phyloP scores from a whole-genome alignment of 1,140 invertebrate genomes.

The Belonocnema kinseyi region DNA sequence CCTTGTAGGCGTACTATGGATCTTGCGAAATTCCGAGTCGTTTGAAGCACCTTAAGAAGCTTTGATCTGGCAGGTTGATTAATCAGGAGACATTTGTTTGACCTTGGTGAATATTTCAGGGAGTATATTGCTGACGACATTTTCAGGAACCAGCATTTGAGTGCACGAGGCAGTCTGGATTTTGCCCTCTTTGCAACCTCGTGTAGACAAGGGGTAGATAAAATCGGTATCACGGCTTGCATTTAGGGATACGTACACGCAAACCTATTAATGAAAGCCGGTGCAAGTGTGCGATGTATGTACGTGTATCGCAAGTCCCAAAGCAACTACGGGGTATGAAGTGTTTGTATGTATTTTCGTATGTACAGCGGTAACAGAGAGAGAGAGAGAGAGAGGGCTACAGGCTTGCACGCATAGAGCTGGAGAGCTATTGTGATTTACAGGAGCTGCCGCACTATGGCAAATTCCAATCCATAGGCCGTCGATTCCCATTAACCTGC shows the following conservation, averaged over 20 bases:
- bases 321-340: constrained; percentile 8
- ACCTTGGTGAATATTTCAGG: constrained; percentile 42
- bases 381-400: too few relatives aligned
- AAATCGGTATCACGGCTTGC: constrained; percentile 57
- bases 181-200: constrained; percentile 42
- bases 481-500: constrained; percentile 50
- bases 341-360: not conserved
- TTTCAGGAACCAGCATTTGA: constrained; percentile 10
- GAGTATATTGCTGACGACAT: constrained; percentile 12
- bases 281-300: constrained; percentile 26
- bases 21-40: too few relatives aligned
- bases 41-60: too few relatives aligned
- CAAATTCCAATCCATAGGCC: constrained; percentile 48
- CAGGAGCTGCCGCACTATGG: constrained; percentile 43
- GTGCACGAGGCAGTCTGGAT: constrained; percentile 45
- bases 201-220: constrained; percentile 56
- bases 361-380: not conserved
- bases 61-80: too few relatives aligned
- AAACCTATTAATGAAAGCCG: constrained; percentile 44
- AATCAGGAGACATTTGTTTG: not conserved
- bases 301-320: constrained; percentile 23
- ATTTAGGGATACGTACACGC: constrained; percentile 54
- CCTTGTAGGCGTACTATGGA: too few relatives aligned
- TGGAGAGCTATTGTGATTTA: constrained; percentile 44
- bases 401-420: constrained; percentile 11